Base-by-base conservation (phyloP, 2,113 vertebrate species). In the Perca schrenkii region DNA sequence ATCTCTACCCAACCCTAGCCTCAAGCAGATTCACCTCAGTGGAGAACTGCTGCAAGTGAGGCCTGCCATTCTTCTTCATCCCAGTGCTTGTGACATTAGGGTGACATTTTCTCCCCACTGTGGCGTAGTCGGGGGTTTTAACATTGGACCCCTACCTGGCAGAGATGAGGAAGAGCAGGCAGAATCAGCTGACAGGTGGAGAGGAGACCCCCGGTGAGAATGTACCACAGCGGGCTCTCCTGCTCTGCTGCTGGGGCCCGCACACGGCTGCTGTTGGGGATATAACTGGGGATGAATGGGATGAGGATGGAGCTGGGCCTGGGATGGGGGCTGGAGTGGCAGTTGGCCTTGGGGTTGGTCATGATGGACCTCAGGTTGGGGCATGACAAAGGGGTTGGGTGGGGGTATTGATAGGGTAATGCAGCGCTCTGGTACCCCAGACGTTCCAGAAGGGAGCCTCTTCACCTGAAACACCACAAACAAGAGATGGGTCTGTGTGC, bases 391-490 rank as follows among this genome's bases (percentile, higher is more conserved):
- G 16, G 74, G 50, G 52, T 80, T 63, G 0, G 79, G 83, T 0
- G 90, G 69, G 36, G 91, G 80, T 22, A 93, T 61, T 1, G 64
- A 88, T 75, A 90, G 84, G 62, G 66, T 67, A n/a, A 25, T 82
- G 64, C 82, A 89, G 62, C 17, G 13, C 12, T 83, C 82, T 3
- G 85, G 87, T 67, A 74, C 81, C 67, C 89, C 76, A 66, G 93
- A 85, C 77, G 77, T 84, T 77, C 77, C 89, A 8, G 83, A 89
- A 6, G 96, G 95, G 68, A 96, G 92, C 89, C 94, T 96, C 89
- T 94, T 95, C 61, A 99, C 90, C 98, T 99, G 78, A 84, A 81
- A 84, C 50, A 84, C 21, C 71, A 75, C 40, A 62, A 67, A 83
- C 49, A 66, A 40, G 19, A 19, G 10, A 25, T 21, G 3, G 36